Evolutionary conservation across 2,888 invertebrate species (phyloP).

Genomic region (Stenolophus ochropezus): DNA sequence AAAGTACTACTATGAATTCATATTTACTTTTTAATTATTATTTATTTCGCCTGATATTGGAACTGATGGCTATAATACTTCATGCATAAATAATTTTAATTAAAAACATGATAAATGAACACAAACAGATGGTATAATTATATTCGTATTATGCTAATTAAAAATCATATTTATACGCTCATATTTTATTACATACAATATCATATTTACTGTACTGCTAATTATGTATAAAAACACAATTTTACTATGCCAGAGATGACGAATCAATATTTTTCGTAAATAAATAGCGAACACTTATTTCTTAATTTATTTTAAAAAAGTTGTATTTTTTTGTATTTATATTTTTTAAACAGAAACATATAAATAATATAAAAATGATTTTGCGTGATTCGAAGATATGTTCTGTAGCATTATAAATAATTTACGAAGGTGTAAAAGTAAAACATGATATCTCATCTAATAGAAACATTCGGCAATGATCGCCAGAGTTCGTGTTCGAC

Average conservation of each 20-base stretch:
- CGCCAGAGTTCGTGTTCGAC: slow-evolving; percentile 35
- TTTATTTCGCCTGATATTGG: slow-evolving; percentile 1
- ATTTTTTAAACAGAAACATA: too few relatives aligned
- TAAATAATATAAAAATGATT: too few relatives aligned
- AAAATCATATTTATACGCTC: slow-evolving; percentile 44
- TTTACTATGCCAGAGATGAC: too few relatives aligned
- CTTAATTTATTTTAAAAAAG: too few relatives aligned
- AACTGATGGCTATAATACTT: slow-evolving; percentile 26
- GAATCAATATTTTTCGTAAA: too few relatives aligned
- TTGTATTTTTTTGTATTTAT: too few relatives aligned
- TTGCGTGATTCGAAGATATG: background rate
- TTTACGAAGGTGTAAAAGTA: background rate
- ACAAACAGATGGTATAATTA: slow-evolving; percentile 42
- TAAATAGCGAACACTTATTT: too few relatives aligned
- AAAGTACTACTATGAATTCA: background rate
- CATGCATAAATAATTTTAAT: slow-evolving; percentile 32
- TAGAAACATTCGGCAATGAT: slow-evolving; percentile 48
- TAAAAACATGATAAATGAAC: slow-evolving; percentile 53
- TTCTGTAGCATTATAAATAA: background rate
- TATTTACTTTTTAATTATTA: slow-evolving; percentile 36
- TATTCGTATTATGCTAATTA: slow-evolving; percentile 54
- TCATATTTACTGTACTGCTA: slow-evolving; percentile 15
- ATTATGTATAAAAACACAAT: background rate
- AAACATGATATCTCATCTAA: slow-evolving; percentile 35
- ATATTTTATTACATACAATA: slow-evolving; percentile 43